Evolutionary conservation across 2,113 vertebrate genomes (phyloP).

Genomic region (Euleptes europaea): DNA sequence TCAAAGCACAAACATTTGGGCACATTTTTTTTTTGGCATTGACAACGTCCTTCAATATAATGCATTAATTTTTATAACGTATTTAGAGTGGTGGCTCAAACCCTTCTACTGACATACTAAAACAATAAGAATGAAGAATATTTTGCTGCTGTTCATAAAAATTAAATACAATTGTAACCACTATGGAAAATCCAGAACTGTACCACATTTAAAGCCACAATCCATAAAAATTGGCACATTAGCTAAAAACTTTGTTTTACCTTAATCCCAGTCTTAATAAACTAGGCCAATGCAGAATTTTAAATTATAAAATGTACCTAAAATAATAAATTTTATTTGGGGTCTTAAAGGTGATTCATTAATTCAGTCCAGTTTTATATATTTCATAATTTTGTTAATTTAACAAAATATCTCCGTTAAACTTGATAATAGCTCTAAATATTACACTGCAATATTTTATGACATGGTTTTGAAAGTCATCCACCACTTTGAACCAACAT

Average conservation of each 20-base stretch:
- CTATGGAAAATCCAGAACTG: not conserved
- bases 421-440: not conserved
- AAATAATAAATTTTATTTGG: not conserved
- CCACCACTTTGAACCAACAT: not conserved
- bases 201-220: not conserved
- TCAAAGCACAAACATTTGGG: conserved; percentile 3
- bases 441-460: not conserved
- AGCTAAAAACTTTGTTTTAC: not conserved
- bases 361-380: not conserved
- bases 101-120: conserved; percentile 11
- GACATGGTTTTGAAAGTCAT: not conserved
- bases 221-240: not conserved
- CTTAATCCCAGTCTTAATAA: not conserved
- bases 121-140: not conserved
- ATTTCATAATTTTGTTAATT: not conserved
- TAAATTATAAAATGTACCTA: not conserved
- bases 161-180: not conserved
- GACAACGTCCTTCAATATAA: not conserved
- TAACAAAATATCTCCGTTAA: not conserved
- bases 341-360: not conserved
- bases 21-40: not conserved
- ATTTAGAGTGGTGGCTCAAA: not conserved
- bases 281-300: not conserved
- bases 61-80: not conserved
- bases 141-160: not conserved